Base-by-base conservation (phyloP, 2,888 invertebrate species). In the Phaonia tiefii region DNA sequence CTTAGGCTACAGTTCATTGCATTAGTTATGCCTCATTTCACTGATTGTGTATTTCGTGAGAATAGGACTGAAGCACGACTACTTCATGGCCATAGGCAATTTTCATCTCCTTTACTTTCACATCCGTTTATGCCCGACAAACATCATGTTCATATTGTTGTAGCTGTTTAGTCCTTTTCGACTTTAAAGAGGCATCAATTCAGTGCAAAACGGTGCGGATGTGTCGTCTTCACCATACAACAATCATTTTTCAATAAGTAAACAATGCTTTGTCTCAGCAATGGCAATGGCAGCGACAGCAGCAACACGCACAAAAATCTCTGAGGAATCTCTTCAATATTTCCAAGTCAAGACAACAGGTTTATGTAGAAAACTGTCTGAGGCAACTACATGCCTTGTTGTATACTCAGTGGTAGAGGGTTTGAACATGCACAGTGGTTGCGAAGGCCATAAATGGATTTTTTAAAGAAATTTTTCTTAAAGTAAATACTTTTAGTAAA, bases 201-300 rank as follows among this genome's bases (percentile, higher is more conserved):
- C 22, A 60, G 49, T 65, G 58, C 17, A 5, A 44, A 69, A 31
- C 44, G 2, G 46, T 73, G 60, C 66, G 75, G 75, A 75, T 66
- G 66, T 71, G 26, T 39, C 42, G 49, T 71, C 70, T 75, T 66
- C 66, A 79, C 66, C 31, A 65, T 66, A 70, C 74, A 70, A 70
- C 77, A 81, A 83, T 84, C 63, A 83, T 81, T 82, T 84, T 83
- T 82, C 79, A 81, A 82, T 84, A 79, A 83, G 75, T 77, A 83
- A 83, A 80, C 80, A 80, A 82, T 66, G 46, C 65, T 78, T 73
- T 69, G 46, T 54, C 42, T 60, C 49, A 54, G 63, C 25, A 67
- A 58, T 22, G 25, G 39, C 10, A 39, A 20, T 22, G 17, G 42
- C 63, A 22, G 17, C 20, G 8, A 10, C 39, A 42, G 20, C 46